Evolutionary conservation across 2,797 vertebrate species (phyloP), one percentile per base, ranked within the genome.

Genomic region (Galaxias olidus): DNA sequence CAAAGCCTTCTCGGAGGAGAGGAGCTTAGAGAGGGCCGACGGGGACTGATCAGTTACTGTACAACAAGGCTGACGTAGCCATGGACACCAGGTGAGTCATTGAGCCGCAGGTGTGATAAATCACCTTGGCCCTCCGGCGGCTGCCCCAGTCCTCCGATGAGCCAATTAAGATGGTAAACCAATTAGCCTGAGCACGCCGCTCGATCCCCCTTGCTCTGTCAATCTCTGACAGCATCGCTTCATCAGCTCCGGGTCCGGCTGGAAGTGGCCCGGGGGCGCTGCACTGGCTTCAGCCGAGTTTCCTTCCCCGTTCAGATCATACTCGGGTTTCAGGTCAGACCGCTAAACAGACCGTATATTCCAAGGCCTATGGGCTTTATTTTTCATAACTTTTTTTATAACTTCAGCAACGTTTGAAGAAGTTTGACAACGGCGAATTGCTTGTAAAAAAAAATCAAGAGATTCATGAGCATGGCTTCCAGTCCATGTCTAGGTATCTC

Each of bases 81-180:
- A 65, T 63, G 30, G 63, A 59, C 63, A 73, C 63, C 61, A 71
- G 65, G 52, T 76, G 71, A 57, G 65, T 74, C 42, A 76, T 76
- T 63, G 56, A 66, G 57, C 56, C 59, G 58, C 60, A 54, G 65
- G 65, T 15, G 8, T 74, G 69, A 80, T 77, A 56, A 72, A 80
- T 79, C 72, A 61, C 72, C 48, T 2, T 4, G 30, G 46, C 44
- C 30, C 51, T 15, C 51, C 9, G 61, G 30, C 41, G 46, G 65
- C 68, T 67, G 61, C 70, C 62, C 61, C 54, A 60, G 51, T 15
- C 63, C 56, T 72, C 54, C 73, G 73, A 72, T 4, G 43, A 59
- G 57, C 42, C 57, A 59, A 59, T 59, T 46, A 46, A 46, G 11
- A 8, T 61, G 67, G 70, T 71, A 62, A 67, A 64, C 55, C 71